Percentiles rank a stretch among this genome's conserved stretches.
Conservation (phyloP, 2,797 vertebrate genomes). For the Pygocentrus nattereri region DNA sequence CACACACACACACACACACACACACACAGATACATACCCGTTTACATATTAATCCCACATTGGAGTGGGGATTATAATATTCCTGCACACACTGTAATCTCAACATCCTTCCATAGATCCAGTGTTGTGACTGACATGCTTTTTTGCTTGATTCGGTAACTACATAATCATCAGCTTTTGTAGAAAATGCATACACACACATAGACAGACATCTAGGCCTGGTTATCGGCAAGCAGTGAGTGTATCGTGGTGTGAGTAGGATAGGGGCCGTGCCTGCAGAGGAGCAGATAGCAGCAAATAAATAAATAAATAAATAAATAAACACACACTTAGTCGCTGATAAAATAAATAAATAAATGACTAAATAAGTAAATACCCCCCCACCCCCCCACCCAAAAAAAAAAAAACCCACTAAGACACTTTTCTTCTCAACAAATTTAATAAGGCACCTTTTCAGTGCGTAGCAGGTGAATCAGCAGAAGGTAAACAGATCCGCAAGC, state of each 20-base stretch:
- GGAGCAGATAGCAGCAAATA: constrained; percentile 54
- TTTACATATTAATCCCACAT: constrained; percentile 44
- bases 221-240: constrained; percentile 52
- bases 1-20: too few species aligned
- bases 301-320: constrained; percentile 52
- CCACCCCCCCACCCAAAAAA: not conserved
- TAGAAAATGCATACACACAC: constrained; percentile 13
- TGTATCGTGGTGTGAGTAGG: constrained; percentile 37
- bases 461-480: constrained; percentile 38
- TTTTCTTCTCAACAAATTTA: constrained; percentile 57
- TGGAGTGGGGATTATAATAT: constrained; percentile 47
- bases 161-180: constrained; percentile 50
- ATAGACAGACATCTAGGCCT: constrained; percentile 21
- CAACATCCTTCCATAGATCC: constrained; percentile 37
- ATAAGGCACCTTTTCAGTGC: constrained; percentile 51
- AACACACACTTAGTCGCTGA: constrained; percentile 43
- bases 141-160: constrained; percentile 49
- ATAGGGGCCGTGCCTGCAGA: constrained; percentile 48
- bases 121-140: constrained; percentile 50
- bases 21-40: constrained; percentile 5
- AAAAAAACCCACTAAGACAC: constrained; percentile 50
- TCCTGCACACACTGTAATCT: constrained; percentile 42
- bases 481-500: constrained; percentile 47
- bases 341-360: constrained; percentile 55
- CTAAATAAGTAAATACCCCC: constrained; percentile 46